Conservation (phyloP, 2,113 vertebrate genomes). For the Rhabdomys dilectus region DNA sequence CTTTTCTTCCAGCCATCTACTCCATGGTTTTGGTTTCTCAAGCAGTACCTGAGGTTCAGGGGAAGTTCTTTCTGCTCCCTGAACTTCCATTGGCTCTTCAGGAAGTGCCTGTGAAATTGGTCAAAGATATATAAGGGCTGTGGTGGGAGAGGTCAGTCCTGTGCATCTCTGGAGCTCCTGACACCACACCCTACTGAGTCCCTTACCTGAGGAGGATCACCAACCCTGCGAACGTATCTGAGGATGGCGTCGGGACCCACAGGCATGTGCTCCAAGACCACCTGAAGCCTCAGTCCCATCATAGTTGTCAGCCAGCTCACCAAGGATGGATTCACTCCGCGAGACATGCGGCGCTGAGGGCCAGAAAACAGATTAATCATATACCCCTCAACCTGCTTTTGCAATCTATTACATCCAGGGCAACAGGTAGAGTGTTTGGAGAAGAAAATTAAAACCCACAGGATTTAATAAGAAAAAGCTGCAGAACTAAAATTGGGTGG, state of each 20-base stretch:
- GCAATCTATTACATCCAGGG: neutral
- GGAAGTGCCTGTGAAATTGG: conserved; percentile 69
- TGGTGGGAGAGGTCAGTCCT: neutral
- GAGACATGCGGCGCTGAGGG: conserved; percentile 92
- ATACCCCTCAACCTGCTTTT: neutral
- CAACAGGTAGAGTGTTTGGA: neutral
- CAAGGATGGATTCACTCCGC: conserved; percentile 93
- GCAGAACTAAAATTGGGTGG: no score
- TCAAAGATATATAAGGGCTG: neutral
- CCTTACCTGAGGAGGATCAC: conserved; percentile 81
- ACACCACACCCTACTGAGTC: neutral
- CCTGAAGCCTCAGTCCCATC: conserved; percentile 95
- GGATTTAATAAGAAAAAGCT: neutral
- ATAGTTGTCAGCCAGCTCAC: conserved; percentile 97
- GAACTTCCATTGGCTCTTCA: conserved; percentile 86
- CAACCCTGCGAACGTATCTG: conserved; percentile 88
- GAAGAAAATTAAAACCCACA: neutral
- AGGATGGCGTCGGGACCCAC: conserved; percentile 92
- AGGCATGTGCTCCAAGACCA: conserved; percentile 94
- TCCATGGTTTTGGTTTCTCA: neutral
- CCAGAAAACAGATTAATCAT: neutral
- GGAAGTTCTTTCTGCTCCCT: conserved; percentile 78
- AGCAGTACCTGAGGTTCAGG: conserved; percentile 81
- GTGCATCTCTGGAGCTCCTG: neutral
- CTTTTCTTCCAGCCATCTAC: neutral